phyloP scores from a whole-genome alignment of 1,140 invertebrate genomes.

The Sogatella furcifera region DNA sequence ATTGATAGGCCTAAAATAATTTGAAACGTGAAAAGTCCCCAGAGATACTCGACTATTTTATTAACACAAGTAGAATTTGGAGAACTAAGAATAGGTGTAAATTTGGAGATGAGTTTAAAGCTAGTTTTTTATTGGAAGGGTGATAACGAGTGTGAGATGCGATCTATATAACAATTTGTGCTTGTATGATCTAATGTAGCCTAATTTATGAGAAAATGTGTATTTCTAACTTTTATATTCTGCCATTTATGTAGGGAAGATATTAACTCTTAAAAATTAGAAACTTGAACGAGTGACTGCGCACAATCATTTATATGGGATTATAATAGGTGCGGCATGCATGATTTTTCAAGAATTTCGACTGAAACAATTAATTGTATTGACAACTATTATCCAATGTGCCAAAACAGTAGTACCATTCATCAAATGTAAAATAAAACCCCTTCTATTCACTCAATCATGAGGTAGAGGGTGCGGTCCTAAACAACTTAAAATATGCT shows the following conservation, averaged over 20 bases:
- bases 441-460: no score
- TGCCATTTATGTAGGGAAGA: neutral
- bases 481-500: no score
- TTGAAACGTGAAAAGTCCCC: neutral
- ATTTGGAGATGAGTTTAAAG: neutral
- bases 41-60: neutral
- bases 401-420: conserved; percentile 1
- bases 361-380: neutral
- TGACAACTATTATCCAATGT: neutral
- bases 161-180: neutral
- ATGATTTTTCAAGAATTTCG: neutral
- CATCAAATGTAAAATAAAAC: neutral
- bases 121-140: neutral
- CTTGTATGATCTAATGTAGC: neutral
- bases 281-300: neutral
- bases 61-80: neutral
- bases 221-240: neutral
- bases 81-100: neutral
- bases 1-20: no score
- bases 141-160: neutral
- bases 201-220: neutral
- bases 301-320: neutral
- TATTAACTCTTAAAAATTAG: neutral
- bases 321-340: neutral
- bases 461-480: no score